Percentiles rank a stretch among this genome's conserved stretches.
Evolutionary conservation across 2,113 vertebrate species (phyloP).

Genomic region (Hippoglossus stenolepis): DNA sequence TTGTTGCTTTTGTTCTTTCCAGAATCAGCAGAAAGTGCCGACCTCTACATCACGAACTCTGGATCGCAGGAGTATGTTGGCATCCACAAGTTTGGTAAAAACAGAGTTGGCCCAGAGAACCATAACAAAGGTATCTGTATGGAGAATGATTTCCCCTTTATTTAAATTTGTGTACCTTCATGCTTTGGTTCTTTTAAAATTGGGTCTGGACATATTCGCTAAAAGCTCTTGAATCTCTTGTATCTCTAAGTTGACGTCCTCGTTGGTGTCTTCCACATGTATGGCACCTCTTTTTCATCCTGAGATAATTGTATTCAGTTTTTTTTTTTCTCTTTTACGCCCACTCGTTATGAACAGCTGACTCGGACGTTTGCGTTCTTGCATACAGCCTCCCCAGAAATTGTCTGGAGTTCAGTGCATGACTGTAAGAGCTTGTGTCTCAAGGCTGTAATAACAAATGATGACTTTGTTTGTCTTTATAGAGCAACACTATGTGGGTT

Average conservation of each 20-base stretch:
- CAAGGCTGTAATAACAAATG: no score
- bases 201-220: background rate
- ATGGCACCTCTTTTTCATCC: no score
- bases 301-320: no score
- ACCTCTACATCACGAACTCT: slow-evolving; percentile 61
- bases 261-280: no score
- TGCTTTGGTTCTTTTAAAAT: background rate
- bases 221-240: no score
- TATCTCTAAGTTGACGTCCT: no score
- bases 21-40: slow-evolving; percentile 22
- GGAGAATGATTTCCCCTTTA: background rate
- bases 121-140: slow-evolving; percentile 48
- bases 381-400: no score
- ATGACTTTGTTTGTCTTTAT: background rate
- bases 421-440: background rate
- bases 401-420: no score
- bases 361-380: no score
- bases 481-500: slow-evolving; percentile 76
- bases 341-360: no score
- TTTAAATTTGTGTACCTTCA: background rate
- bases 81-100: slow-evolving; percentile 61
- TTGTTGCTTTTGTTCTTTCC: background rate
- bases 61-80: slow-evolving; percentile 24
- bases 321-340: no score
- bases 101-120: slow-evolving; percentile 10